Conservation (phyloP, 1,140 invertebrate species). For the Psix sp. region DNA sequence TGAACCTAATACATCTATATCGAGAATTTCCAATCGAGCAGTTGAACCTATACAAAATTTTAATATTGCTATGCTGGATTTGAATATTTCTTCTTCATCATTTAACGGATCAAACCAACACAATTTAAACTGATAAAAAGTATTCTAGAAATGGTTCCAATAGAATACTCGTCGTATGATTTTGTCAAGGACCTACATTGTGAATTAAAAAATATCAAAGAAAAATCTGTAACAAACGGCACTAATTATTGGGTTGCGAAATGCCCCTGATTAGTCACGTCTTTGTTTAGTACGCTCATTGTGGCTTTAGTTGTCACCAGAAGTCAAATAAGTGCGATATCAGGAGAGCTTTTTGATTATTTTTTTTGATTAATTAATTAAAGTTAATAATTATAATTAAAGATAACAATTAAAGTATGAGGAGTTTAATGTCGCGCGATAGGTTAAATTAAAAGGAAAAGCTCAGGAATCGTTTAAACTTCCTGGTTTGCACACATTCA, state of each 20-base stretch:
- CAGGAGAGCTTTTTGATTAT: slow-evolving; percentile 12
- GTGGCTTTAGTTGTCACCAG: slow-evolving; percentile 4
- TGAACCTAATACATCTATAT: too few relatives aligned
- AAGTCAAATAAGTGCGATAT: slow-evolving; percentile 27
- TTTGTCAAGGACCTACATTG: slow-evolving; percentile 2
- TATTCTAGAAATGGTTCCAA: neutral
- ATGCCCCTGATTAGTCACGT: neutral
- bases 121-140: slow-evolving; percentile 11
- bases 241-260: neutral
- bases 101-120: neutral
- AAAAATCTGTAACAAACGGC: neutral
- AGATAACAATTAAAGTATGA: too few relatives aligned
- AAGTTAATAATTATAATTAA: too few relatives aligned
- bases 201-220: neutral
- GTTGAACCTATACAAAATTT: slow-evolving; percentile 5
- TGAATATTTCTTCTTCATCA: neutral
- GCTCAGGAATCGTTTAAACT: too few relatives aligned
- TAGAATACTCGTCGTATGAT: neutral
- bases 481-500: too few relatives aligned
- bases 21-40: neutral
- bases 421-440: too few relatives aligned
- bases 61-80: slow-evolving; percentile 5
- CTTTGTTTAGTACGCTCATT: neutral
- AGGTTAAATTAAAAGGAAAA: too few relatives aligned
- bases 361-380: too few relatives aligned